Evolutionary conservation across 2,888 invertebrate genomes (phyloP).

Genomic region (Perizoma flavofasciatum): DNA sequence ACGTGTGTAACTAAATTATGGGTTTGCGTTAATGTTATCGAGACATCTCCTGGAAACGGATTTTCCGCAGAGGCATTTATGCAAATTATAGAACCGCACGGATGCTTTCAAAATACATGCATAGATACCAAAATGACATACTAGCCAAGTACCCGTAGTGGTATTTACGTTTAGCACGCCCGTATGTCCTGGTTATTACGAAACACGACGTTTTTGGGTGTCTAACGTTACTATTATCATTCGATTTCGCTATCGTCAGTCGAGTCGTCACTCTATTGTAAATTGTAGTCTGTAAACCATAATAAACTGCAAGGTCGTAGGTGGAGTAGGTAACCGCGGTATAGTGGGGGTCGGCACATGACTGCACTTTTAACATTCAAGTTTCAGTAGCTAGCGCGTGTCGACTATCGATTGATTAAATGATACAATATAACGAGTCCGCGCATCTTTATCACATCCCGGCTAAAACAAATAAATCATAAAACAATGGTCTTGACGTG

Average conservation of each 20-base stretch:
- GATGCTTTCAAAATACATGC: slow-evolving; percentile 54
- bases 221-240: slow-evolving; percentile 65
- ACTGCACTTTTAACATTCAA: slow-evolving; percentile 56
- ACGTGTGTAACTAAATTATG: slow-evolving; percentile 12
- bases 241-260: slow-evolving; percentile 75
- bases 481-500: neutral
- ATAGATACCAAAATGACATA: slow-evolving; percentile 45
- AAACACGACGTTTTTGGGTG: slow-evolving; percentile 56
- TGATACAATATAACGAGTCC: neutral
- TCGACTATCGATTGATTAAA: slow-evolving; percentile 23
- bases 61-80: slow-evolving; percentile 48
- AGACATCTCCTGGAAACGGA: slow-evolving; percentile 48
- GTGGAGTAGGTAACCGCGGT: slow-evolving; percentile 41
- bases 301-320: slow-evolving; percentile 79
- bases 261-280: slow-evolving; percentile 78
- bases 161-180: slow-evolving; percentile 52
- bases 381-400: slow-evolving; percentile 56
- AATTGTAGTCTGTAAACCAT: slow-evolving; percentile 79
- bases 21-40: slow-evolving; percentile 20
- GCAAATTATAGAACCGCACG: slow-evolving; percentile 35
- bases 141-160: slow-evolving; percentile 42
- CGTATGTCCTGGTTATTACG: slow-evolving; percentile 61
- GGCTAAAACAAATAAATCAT: neutral
- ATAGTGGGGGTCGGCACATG: slow-evolving; percentile 68
- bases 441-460: neutral